Base-by-base conservation (phyloP, 2,113 vertebrate species). In the Terrapene triunguis region DNA sequence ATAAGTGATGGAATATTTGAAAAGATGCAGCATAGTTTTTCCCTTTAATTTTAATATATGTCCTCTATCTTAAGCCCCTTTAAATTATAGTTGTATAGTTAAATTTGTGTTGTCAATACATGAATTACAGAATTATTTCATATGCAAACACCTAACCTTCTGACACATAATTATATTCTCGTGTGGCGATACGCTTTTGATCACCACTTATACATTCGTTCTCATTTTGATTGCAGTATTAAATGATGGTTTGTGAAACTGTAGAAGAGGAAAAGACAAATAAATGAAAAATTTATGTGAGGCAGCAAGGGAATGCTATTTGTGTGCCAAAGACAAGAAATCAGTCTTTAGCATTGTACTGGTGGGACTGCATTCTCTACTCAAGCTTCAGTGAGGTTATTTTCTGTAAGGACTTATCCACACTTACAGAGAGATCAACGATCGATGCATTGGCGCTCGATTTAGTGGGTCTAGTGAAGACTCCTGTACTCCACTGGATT, bases 241-340 rank as follows among this genome's bases (percentile, higher is more conserved):
- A 90, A 91, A 54, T 38, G 8, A 47, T n/a, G n/a, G 79, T 81
- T 72, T 91, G 81, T 87, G 59, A 82, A 83, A 85, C 87, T 16
- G 21, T 25, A 1, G 44, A 72, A 21, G 1, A 21, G 19, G 54
- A 85, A 83, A 42, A 89, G 5, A 90, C 0, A 5, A 78, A 69
- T 4, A 87, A 81, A 91, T n/a, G 24, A 7, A 29, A 47, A 74
- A 38, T 47, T 90, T 82, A 8, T 4, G n/a, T 90, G 88, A 87
- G 27, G 6, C 76, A 42, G 4, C 47, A 27, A 84, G 80, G 25
- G 74, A 87, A 79, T 69, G 8, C 17, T 0, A 0, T 87, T 4
- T 14, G 4, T 42, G 19, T 85, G n/a, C 85, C 50, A 89, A 2
- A 80, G 69, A 50, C 10, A 50, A 79, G 84, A 82, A 82, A 94